phyloP scores from a whole-genome alignment of 2,888 invertebrate species.

The Emmelina monodactyla region DNA sequence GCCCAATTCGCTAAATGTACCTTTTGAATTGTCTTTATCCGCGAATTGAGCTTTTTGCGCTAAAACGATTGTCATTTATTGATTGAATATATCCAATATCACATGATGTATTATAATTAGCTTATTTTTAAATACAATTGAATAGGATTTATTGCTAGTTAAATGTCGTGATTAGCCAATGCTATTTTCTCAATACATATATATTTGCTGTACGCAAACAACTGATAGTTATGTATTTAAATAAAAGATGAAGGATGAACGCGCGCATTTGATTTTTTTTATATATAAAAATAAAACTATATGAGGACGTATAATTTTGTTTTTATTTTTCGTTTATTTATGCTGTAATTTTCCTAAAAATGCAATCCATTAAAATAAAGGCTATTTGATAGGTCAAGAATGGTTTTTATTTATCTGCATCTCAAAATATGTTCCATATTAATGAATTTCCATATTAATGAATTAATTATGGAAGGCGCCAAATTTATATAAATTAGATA shows the following conservation, averaged over 20 bases:
- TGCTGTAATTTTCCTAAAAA: no score
- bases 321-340: slow-evolving; percentile 3
- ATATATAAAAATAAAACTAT: slow-evolving; percentile 60
- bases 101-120: slow-evolving; percentile 43
- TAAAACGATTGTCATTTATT: slow-evolving; percentile 18
- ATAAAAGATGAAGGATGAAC: slow-evolving; percentile 54
- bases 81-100: slow-evolving; percentile 37
- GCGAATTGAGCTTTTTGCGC: no score
- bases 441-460: no score
- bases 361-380: no score
- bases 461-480: no score
- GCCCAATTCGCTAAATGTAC: no score
- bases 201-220: slow-evolving; percentile 52
- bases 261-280: slow-evolving; percentile 60
- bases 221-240: slow-evolving; percentile 56
- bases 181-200: slow-evolving; percentile 62
- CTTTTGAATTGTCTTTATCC: no score
- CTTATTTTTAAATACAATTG: neutral
- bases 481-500: no score
- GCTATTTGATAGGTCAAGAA: no score
- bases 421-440: no score
- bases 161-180: slow-evolving; percentile 61
- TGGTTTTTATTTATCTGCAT: no score
- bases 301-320: slow-evolving; percentile 33
- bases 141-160: slow-evolving; percentile 48